Percentiles rank a stretch among this genome's conserved stretches.
phyloP scores from a whole-genome alignment of 1,140 invertebrate species.

The Pogonomyrmex californicus region DNA sequence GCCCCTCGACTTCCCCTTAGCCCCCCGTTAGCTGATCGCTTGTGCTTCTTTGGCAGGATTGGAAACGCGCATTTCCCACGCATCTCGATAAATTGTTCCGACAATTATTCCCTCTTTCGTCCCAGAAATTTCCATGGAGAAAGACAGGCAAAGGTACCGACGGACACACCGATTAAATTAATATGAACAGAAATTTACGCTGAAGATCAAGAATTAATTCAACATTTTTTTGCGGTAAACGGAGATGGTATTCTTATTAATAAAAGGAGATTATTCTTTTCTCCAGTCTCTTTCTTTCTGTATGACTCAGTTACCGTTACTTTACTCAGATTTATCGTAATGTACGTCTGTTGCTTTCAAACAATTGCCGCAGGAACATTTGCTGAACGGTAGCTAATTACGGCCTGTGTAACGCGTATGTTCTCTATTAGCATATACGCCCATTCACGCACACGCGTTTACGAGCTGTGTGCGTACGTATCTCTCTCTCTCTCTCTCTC shows the following conservation, averaged over 20 bases:
- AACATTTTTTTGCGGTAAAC: background rate
- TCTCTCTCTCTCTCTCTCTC: background rate
- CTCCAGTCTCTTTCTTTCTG: conserved; percentile 4
- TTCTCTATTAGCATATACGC: conserved; percentile 57
- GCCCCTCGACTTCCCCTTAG: conserved; percentile 8
- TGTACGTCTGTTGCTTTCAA: conserved; percentile 46
- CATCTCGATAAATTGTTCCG: conserved; percentile 20
- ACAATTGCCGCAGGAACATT: conserved; percentile 60
- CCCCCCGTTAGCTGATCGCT: conserved; percentile 22
- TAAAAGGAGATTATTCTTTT: background rate
- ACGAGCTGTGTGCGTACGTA: background rate
- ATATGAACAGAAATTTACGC: background rate
- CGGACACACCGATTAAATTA: background rate
- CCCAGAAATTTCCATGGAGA: background rate
- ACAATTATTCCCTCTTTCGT: background rate
- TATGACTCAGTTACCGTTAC: conserved; percentile 6
- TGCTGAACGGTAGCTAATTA: conserved; percentile 60
- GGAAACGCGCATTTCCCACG: conserved; percentile 68
- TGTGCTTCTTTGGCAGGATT: conserved; percentile 19
- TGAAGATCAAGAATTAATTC: background rate
- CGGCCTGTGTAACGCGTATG: conserved; percentile 52
- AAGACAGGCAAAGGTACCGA: background rate
- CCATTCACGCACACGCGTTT: conserved; percentile 42
- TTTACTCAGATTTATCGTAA: conserved; percentile 46
- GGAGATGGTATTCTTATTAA: conserved; percentile 2